A percentile compares a stretch with the other conserved stretches of the same genome.
Conservation (phyloP, 2,113 vertebrate genomes). For the Leptodactylus fuscus region DNA sequence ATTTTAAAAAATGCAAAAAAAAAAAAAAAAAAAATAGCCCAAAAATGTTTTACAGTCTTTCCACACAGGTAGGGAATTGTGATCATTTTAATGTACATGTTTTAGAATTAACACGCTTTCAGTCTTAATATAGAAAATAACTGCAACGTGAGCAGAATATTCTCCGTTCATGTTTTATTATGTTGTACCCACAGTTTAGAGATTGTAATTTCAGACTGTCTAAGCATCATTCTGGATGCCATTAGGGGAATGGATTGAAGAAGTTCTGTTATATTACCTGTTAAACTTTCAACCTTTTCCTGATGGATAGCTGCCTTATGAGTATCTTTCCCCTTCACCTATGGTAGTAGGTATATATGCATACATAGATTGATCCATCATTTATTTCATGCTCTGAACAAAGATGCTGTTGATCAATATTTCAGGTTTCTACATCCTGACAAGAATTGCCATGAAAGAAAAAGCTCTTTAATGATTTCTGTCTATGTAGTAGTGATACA, state of each 20-base stretch:
- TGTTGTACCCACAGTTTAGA: too few species aligned
- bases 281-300: not conserved
- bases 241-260: not conserved
- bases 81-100: too few species aligned
- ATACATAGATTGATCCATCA: constrained; percentile 35
- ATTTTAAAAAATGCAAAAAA: too few species aligned
- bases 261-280: not conserved
- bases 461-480: constrained; percentile 51
- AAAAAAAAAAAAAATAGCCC: too few species aligned
- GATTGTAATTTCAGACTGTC: too few species aligned
- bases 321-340: constrained; percentile 13
- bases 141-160: too few species aligned
- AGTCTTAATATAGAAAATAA: too few species aligned
- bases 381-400: constrained; percentile 47
- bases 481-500: constrained; percentile 50
- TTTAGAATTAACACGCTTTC: too few species aligned
- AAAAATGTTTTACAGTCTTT: too few species aligned
- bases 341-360: constrained; percentile 32
- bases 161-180: too few species aligned
- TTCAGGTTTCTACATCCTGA: constrained; percentile 51
- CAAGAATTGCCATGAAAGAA: constrained; percentile 53
- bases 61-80: too few species aligned
- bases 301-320: not conserved
- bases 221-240: too few species aligned
- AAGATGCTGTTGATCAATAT: constrained; percentile 51